Percentiles rank a stretch among this genome's conserved stretches.
Conservation (phyloP, 2,888 invertebrate genomes). For the Acanthosepion esculentum region DNA sequence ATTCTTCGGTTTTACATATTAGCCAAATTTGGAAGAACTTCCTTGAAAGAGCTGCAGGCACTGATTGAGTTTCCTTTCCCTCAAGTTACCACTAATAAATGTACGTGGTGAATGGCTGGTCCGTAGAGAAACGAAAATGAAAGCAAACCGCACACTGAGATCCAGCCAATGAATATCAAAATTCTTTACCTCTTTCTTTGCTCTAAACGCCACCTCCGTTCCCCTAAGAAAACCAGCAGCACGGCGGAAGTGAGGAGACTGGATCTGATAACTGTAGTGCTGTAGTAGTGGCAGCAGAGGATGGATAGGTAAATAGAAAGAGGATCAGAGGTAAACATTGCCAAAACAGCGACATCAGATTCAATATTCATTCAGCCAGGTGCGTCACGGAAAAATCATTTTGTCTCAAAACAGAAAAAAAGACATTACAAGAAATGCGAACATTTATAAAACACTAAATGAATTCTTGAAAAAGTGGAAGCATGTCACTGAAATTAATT, state of each 20-base stretch:
- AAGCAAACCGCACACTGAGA: background rate
- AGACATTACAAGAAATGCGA: background rate
- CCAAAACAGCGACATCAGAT: background rate
- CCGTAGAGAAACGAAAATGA: no score
- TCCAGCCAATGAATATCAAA: background rate
- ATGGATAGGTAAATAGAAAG: background rate
- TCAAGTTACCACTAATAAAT: background rate
- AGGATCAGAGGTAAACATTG: background rate
- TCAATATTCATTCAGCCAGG: constrained; percentile 33
- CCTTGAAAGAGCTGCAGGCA: background rate
- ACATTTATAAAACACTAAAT: no score
- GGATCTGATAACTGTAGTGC: background rate
- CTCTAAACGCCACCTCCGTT: background rate
- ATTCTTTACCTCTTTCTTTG: background rate
- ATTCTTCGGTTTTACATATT: no score
- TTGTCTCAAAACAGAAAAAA: background rate
- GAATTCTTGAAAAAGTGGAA: no score
- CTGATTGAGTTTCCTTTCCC: background rate
- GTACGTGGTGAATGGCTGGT: background rate
- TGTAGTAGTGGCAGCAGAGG: background rate
- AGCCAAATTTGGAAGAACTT: background rate
- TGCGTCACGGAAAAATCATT: constrained; percentile 33
- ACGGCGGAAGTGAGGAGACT: background rate
- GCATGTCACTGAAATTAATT: no score
- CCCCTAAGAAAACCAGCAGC: background rate